Conservation (phyloP, 2,888 invertebrate species). For the Acronicta leporina region DNA sequence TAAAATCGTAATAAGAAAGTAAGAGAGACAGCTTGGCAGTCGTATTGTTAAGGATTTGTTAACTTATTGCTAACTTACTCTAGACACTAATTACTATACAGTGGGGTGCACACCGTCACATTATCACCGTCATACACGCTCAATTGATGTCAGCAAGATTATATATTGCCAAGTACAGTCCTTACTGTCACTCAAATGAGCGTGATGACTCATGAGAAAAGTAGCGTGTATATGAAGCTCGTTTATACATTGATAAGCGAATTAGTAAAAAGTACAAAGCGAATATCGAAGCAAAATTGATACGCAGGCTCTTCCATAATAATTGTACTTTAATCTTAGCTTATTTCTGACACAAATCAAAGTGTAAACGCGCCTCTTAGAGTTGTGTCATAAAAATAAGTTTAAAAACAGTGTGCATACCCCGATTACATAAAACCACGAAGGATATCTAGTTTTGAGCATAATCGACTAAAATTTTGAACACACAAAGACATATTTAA, state of each 20-base stretch:
- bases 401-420: conserved; percentile 24
- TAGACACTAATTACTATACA: conserved; percentile 35
- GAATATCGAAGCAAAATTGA: neutral
- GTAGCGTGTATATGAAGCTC: neutral
- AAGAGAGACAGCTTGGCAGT: conserved; percentile 22
- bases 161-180: neutral
- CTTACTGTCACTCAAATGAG: too few species aligned
- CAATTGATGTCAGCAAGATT: neutral
- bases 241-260: conserved; percentile 1
- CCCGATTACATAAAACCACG: conserved; percentile 37
- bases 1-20: neutral
- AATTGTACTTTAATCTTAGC: conserved; percentile 9
- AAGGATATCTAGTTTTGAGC: conserved; percentile 52
- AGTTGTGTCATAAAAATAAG: neutral
- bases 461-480: conserved; percentile 56
- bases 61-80: conserved; percentile 50
- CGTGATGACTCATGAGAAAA: too few species aligned
- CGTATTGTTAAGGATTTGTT: conserved; percentile 5
- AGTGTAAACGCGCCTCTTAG: neutral
- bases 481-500: conserved; percentile 51
- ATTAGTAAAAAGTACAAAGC: neutral
- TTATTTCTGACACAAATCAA: neutral
- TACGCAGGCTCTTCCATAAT: neutral
- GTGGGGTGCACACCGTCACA: conserved; percentile 26
- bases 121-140: neutral